Base-by-base conservation (phyloP, 2,113 vertebrate genomes). In the Jacana jacana region DNA sequence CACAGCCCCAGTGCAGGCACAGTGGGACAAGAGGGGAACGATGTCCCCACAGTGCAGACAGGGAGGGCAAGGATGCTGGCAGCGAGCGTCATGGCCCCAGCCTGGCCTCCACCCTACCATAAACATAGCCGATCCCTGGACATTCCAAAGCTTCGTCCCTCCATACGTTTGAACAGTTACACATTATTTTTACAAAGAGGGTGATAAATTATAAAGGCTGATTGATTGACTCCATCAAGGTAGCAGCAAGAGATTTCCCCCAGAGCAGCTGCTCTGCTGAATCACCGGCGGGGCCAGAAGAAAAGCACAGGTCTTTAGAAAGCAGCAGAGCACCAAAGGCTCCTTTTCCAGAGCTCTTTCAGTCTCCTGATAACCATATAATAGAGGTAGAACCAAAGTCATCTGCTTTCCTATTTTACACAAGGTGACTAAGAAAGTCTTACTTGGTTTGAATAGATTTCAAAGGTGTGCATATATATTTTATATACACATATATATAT, bases 391-490 rank as follows among this genome's bases (percentile, higher is more conserved):
- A 92, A 89, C 42, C 76, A 0, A 91, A 96, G 80, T 96, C 78
- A 91, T 95, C 96, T 96, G 96, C 90, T 96, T 89, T 96, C 86
- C 94, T 91, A 73, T 89, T 96, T 95, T 92, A 96, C 0, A 18
- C 89, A 93, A 91, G 80, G 88, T 95, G 93, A 92, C 90, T 92
- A 89, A 96, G 92, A 96, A 96, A 96, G 61, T 84, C 93, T 91
- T 97, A 92, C 96, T 97, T 96, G 94, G 84, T 69, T 97, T 96
- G 93, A 96, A 94, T 63, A 75, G 78, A 92, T 94, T 95, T 97
- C 90, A 96, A 89, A 95, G 97, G 83, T 48, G 77, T 79, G 83
- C 72, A 17, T 16, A 70, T 46, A 81, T 76, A 48, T 79, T 39
- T 90, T 20, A 78, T 3, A n/a, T n/a, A n/a, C n/a, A n/a, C n/a